Evolutionary conservation across 2,113 vertebrate species (phyloP).

Genomic region (Megaceryle torquata): DNA sequence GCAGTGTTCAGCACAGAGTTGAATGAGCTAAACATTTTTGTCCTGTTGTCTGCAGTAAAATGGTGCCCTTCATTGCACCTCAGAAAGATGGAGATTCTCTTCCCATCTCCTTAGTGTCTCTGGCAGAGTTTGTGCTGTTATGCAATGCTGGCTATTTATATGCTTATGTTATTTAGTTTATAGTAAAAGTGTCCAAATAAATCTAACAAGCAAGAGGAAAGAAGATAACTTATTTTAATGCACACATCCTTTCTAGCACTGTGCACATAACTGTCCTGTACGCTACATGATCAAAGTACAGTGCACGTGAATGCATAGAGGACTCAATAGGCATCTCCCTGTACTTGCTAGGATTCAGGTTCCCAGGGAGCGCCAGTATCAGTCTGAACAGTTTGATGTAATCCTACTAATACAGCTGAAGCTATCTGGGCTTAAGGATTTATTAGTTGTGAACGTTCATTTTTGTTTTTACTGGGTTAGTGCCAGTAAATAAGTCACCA

Average conservation of each 20-base stretch:
- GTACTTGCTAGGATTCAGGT: slow-evolving; percentile 19
- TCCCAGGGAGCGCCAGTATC: slow-evolving; percentile 47
- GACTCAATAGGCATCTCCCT: not conserved
- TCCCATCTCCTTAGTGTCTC: not conserved
- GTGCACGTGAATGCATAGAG: not conserved
- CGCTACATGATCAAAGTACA: not conserved
- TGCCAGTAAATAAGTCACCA: slow-evolving; percentile 83
- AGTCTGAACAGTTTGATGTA: slow-evolving; percentile 61
- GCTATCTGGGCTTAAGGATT: slow-evolving; percentile 71
- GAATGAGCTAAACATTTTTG: slow-evolving; percentile 66
- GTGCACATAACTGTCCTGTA: not conserved
- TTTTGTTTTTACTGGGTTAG: slow-evolving; percentile 77
- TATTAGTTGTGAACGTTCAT: slow-evolving; percentile 79
- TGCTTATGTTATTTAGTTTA: not conserved
- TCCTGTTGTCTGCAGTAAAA: slow-evolving; percentile 62
- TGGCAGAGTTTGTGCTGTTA: not conserved
- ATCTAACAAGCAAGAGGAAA: not conserved
- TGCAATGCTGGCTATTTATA: not conserved
- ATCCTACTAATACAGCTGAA: slow-evolving; percentile 56
- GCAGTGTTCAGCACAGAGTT: slow-evolving; percentile 21
- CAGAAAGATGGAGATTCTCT: slow-evolving; percentile 36
- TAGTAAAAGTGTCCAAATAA: not conserved
- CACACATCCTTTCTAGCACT: not conserved
- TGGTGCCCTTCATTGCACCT: slow-evolving; percentile 4
- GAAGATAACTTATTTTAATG: not conserved